Conservation (phyloP, 2,797 vertebrate genomes). For the Enteromius radiatus region DNA sequence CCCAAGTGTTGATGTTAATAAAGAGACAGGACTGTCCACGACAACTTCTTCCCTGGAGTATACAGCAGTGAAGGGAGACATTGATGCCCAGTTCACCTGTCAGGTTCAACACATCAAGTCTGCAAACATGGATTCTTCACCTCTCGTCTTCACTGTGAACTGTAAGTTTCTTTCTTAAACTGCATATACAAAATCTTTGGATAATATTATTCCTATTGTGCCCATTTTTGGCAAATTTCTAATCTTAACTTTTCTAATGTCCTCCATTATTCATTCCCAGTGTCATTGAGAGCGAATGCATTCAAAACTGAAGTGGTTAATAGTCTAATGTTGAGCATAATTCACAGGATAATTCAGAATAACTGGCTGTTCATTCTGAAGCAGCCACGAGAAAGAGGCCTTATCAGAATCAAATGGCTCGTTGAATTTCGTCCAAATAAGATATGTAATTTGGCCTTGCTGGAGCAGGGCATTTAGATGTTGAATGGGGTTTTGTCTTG, state of each 20-base stretch:
- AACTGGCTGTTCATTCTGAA: conserved; percentile 41
- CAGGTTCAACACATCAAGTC: conserved; percentile 72
- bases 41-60: conserved; percentile 83
- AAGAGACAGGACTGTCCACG: conserved; percentile 29
- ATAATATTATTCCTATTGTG: not conserved
- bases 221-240: not conserved
- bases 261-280: not conserved
- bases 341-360: conserved; percentile 27
- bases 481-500: conserved; percentile 65
- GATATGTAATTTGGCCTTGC: conserved; percentile 60
- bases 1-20: conserved; percentile 12
- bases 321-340: conserved; percentile 37
- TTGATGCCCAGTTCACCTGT: conserved; percentile 84
- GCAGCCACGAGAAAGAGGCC: conserved; percentile 53
- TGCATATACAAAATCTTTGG: not conserved
- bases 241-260: not conserved
- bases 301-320: conserved; percentile 31
- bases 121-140: conserved; percentile 72
- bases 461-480: conserved; percentile 61
- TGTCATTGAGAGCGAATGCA: conserved; percentile 8
- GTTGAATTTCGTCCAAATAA: conserved; percentile 49
- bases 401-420: conserved; percentile 50
- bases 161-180: conserved; percentile 81
- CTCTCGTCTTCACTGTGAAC: conserved; percentile 84
- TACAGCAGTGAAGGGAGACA: conserved; percentile 85